Conservation (phyloP, 2,888 invertebrate genomes). For the Apodemia mormo region DNA sequence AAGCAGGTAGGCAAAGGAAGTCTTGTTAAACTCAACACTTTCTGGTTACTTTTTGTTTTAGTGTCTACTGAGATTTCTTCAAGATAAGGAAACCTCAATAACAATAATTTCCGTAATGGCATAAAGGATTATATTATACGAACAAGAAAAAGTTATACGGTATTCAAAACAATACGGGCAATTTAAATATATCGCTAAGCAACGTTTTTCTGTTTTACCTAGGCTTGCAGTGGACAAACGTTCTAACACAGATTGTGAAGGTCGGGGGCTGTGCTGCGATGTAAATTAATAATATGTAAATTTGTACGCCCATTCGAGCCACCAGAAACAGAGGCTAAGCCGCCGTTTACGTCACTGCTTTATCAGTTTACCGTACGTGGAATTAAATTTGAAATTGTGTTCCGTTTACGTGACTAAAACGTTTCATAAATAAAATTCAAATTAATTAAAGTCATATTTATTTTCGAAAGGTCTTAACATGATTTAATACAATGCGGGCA, state of each 20-base stretch:
- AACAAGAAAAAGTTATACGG: too few species aligned
- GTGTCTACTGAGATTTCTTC: too few species aligned
- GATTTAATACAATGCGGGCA: neutral
- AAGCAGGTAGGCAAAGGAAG: too few species aligned
- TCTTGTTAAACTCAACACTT: too few species aligned
- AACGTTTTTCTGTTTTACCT: neutral
- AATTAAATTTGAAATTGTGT: constrained; percentile 18
- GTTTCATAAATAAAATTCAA: neutral
- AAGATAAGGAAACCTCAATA: too few species aligned
- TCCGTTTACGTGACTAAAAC: constrained; percentile 3
- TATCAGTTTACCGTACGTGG: constrained; percentile 17
- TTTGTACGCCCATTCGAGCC: constrained; percentile 56
- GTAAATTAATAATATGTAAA: constrained; percentile 81
- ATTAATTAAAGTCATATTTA: neutral
- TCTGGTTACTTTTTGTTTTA: too few species aligned
- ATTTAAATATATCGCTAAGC: too few species aligned
- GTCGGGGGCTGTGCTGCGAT: constrained; percentile 48
- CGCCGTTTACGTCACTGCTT: constrained; percentile 18
- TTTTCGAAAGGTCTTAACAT: neutral
- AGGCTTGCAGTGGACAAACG: constrained; percentile 49
- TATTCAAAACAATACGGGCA: too few species aligned
- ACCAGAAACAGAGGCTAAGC: constrained; percentile 25
- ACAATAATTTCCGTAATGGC: too few species aligned
- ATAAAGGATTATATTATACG: too few species aligned
- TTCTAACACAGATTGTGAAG: constrained; percentile 70